A percentile compares a stretch with the other conserved stretches of the same genome.
These are phyloP conservation scores for Cuculus canorus DNA, from an alignment of 2,797 vertebrate species.

Conservation along the genomic window DNA sequence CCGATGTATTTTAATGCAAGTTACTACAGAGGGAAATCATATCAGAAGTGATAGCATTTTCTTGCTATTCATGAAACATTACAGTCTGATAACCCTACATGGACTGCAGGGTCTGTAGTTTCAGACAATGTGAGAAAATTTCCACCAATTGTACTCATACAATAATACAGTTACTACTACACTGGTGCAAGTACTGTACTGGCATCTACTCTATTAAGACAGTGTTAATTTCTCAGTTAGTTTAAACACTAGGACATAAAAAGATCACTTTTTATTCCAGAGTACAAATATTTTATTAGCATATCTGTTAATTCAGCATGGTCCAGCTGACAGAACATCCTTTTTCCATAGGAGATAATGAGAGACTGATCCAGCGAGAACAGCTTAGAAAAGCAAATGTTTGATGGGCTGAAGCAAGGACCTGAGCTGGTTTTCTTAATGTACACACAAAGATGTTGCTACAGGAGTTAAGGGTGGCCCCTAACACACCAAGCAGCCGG, in stretches of 20 bases:
- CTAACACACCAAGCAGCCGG: not conserved
- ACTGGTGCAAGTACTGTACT: no score
- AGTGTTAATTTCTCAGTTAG: not conserved
- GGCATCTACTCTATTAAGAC: not conserved
- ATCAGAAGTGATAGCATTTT: not conserved
- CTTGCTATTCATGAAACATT: not conserved
- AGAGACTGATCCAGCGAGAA: not conserved
- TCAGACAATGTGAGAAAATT: not conserved
- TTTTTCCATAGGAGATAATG: not conserved
- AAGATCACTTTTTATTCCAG: not conserved
- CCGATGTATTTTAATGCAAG: not conserved
- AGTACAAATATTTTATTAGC: not conserved
- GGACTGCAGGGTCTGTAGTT: not conserved
- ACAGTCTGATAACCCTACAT: fast-evolving
- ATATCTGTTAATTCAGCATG: not conserved
- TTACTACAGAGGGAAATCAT: not conserved
- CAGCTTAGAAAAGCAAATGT: not conserved
- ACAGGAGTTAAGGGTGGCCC: not conserved
- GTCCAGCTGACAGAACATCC: not conserved
- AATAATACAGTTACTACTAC: not conserved
- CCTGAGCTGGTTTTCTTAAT: not conserved
- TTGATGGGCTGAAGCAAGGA: not conserved
- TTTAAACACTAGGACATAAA: not conserved
- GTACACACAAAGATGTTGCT: not conserved
- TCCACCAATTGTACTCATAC: not conserved